These are phyloP conservation scores for Platerodrilus igneus DNA, from an alignment of 2,888 invertebrate species.

Conservation along the genomic window DNA sequence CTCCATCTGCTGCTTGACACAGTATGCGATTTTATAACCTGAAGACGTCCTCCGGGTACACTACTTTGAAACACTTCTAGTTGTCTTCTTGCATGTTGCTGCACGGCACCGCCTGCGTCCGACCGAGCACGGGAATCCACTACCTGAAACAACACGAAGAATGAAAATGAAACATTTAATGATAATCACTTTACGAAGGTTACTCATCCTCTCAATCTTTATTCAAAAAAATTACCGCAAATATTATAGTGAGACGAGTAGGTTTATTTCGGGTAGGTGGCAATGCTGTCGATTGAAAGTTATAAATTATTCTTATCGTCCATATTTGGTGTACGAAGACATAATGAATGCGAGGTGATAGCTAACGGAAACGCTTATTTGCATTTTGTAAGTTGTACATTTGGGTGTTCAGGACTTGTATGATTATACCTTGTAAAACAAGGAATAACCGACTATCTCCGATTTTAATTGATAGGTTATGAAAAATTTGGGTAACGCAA, in stretches of 20 bases:
- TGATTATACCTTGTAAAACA: too few relatives aligned
- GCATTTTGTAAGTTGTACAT: constrained; percentile 5
- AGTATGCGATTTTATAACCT: constrained; percentile 64
- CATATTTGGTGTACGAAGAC: constrained; percentile 19
- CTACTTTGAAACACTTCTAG: constrained; percentile 69
- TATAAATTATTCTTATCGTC: constrained; percentile 21
- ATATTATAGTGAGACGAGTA: constrained; percentile 22
- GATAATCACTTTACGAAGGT: constrained; percentile 35
- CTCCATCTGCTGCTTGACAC: constrained; percentile 43
- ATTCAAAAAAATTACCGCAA: constrained; percentile 22
- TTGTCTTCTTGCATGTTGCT: constrained; percentile 52
- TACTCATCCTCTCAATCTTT: constrained; percentile 28
- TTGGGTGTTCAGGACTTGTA: neutral
- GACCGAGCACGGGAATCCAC: constrained; percentile 53
- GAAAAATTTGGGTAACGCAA: too few relatives aligned
- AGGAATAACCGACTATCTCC: too few relatives aligned
- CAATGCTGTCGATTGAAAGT: constrained; percentile 19
- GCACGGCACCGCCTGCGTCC: constrained; percentile 51
- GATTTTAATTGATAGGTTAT: too few relatives aligned
- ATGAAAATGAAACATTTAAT: constrained; percentile 21
- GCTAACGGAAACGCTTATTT: constrained; percentile 17
- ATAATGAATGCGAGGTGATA: constrained; percentile 19
- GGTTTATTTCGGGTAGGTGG: constrained; percentile 21
- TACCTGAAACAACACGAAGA: constrained; percentile 45
- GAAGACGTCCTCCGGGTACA: constrained; percentile 63